Percentiles rank a stretch among this genome's conserved stretches.
phyloP scores from a whole-genome alignment of 2,113 vertebrate genomes.

The Equus przewalskii region DNA sequence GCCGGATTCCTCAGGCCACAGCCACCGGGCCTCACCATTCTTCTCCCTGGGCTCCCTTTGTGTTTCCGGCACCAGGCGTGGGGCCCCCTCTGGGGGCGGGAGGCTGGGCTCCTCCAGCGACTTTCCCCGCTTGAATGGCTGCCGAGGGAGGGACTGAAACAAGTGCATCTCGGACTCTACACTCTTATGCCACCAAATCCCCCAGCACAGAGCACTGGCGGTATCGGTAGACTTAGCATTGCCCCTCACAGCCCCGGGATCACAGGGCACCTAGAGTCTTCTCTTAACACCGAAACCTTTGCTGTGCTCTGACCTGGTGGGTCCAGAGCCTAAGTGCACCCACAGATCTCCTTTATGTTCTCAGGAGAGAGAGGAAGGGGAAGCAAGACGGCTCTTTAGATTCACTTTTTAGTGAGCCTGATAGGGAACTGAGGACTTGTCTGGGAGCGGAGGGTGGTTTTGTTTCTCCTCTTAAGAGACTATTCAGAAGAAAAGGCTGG shows the following conservation, averaged over 20 bases:
- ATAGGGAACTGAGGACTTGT: not conserved
- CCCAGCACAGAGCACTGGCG: not conserved
- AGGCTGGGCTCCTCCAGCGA: conserved; percentile 72
- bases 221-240: not conserved
- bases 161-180: conserved; percentile 61
- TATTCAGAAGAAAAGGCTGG: conserved; percentile 15
- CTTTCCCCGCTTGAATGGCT: conserved; percentile 77
- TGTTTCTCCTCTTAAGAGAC: conserved; percentile 19
- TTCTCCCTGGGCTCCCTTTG: conserved; percentile 81
- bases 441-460: not conserved
- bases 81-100: conserved; percentile 82
- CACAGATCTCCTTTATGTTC: not conserved
- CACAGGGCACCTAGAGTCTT: not conserved
- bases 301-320: not conserved
- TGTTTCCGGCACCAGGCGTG: conserved; percentile 80
- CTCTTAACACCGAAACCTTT: not conserved
- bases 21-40: conserved; percentile 74
- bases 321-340: not conserved
- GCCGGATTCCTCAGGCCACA: conserved; percentile 73
- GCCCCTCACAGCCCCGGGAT: not conserved
- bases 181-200: not conserved
- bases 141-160: conserved; percentile 66
- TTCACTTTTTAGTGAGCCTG: conserved; percentile 20
- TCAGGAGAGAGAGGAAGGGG: not conserved
- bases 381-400: not conserved